Percentiles rank a stretch among this genome's conserved stretches.
phyloP scores from a whole-genome alignment of 1,140 invertebrate genomes.

The Steinernema khuongi region DNA sequence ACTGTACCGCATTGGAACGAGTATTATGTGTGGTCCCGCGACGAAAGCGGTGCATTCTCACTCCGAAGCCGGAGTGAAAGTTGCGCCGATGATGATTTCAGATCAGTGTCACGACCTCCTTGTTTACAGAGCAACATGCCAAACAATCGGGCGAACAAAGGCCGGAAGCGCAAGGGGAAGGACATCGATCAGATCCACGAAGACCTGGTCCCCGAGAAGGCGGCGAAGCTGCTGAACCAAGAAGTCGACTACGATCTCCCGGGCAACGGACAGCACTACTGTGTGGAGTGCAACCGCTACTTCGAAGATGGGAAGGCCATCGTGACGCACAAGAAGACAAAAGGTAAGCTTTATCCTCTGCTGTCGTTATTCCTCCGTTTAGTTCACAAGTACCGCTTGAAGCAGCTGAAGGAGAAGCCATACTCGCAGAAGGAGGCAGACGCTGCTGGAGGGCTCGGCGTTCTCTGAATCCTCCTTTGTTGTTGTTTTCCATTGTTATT shows the following conservation, averaged over 20 bases:
- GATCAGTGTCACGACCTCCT: too few relatives aligned
- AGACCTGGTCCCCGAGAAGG: conserved; percentile 61
- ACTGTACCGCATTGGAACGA: too few relatives aligned
- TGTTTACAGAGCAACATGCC: too few relatives aligned
- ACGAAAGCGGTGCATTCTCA: too few relatives aligned
- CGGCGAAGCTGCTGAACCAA: conserved; percentile 53
- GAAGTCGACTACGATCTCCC: conserved; percentile 61
- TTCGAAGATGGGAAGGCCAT: conserved; percentile 41
- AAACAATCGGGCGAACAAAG: conserved; percentile 50
- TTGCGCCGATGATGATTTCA: too few relatives aligned
- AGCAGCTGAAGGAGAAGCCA: conserved; percentile 45
- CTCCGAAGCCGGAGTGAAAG: too few relatives aligned
- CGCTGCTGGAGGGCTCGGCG: conserved; percentile 51
- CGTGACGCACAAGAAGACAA: conserved; percentile 43
- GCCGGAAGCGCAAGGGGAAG: conserved; percentile 60
- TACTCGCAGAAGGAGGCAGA: conserved; percentile 51
- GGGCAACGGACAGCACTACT: conserved; percentile 62
- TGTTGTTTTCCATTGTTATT: not conserved
- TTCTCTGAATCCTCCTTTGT: too few relatives aligned
- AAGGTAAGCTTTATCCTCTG: conserved; percentile 36
- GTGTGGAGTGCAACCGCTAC: conserved; percentile 60
- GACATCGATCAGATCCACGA: conserved; percentile 63
- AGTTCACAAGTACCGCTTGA: conserved; percentile 53
- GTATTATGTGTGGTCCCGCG: too few relatives aligned
- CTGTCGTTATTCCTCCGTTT: conserved; percentile 20